Evolutionary conservation across 2,797 vertebrate genomes (phyloP).

Genomic region (Sebastes matsubarae): DNA sequence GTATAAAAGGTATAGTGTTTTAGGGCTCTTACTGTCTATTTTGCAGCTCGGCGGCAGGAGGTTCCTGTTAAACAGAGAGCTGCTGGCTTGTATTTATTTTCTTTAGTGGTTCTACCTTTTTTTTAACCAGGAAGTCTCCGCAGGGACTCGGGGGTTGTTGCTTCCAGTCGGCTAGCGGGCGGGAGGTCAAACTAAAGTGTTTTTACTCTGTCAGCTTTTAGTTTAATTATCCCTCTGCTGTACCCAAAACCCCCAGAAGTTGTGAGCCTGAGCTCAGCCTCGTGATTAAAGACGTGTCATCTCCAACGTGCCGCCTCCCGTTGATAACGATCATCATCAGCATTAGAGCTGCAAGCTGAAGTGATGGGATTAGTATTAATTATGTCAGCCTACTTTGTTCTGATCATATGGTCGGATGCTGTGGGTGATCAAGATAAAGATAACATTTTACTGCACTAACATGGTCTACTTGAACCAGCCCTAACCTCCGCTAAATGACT

Average conservation of each 20-base stretch:
- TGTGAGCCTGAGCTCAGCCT: slow-evolving; percentile 4
- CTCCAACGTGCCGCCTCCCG: slow-evolving; percentile 13
- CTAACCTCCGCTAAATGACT: slow-evolving; percentile 15
- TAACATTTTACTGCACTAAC: slow-evolving; percentile 23
- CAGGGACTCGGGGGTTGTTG: slow-evolving; percentile 41
- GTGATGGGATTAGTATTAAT: slow-evolving; percentile 52
- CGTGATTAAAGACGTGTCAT: slow-evolving; percentile 58
- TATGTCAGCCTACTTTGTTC: slow-evolving; percentile 42
- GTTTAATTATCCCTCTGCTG: slow-evolving; percentile 53
- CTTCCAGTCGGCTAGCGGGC: slow-evolving; percentile 30
- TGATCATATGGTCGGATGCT: slow-evolving; percentile 21
- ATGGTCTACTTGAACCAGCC: slow-evolving; percentile 20
- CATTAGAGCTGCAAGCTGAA: slow-evolving; percentile 10
- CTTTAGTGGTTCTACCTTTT: slow-evolving; percentile 18
- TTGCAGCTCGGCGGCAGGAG: slow-evolving; percentile 15
- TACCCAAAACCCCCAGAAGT: slow-evolving; percentile 22
- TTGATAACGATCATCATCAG: slow-evolving; percentile 55
- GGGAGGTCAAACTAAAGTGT: slow-evolving; percentile 60
- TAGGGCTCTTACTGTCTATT: neutral
- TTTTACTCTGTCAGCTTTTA: slow-evolving; percentile 54
- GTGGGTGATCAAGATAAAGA: slow-evolving; percentile 37
- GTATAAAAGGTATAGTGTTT: neutral
- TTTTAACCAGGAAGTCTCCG: slow-evolving; percentile 34
- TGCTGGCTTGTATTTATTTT: slow-evolving; percentile 51
- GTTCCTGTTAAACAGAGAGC: slow-evolving; percentile 10